Percentiles rank a stretch among this genome's conserved stretches.
phyloP scores from a whole-genome alignment of 2,113 vertebrate genomes.

The Rhegmatorhina hoffmannsi region DNA sequence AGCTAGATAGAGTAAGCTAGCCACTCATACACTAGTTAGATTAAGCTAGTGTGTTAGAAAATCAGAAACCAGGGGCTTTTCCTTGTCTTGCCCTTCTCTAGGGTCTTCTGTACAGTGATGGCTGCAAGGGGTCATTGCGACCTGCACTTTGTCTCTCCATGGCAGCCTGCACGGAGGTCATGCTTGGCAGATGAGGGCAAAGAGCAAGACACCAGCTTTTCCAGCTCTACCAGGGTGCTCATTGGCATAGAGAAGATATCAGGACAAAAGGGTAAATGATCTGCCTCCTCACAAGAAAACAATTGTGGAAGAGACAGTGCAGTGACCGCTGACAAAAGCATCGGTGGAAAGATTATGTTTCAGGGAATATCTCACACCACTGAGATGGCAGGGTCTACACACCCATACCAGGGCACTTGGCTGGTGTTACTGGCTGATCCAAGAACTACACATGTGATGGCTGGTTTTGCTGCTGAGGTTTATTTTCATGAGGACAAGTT shows the following conservation, averaged over 20 bases:
- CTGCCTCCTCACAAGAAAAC: neutral
- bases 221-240: neutral
- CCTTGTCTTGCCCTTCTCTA: neutral
- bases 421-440: neutral
- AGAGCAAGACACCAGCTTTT: neutral
- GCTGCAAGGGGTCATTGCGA: fast-evolving
- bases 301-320: neutral
- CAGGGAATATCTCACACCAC: neutral
- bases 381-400: neutral
- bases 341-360: neutral
- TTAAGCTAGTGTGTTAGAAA: neutral
- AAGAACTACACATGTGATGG: neutral
- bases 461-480: neutral
- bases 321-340: neutral
- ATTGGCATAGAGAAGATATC: fast-evolving
- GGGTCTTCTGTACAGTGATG: neutral
- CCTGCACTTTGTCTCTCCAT: fast-evolving
- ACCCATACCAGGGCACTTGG: neutral
- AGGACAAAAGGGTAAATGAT: neutral
- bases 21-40: neutral
- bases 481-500: slow-evolving; percentile 6
- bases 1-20: no score
- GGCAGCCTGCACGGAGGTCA: neutral
- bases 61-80: neutral
- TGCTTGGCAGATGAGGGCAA: fast-evolving